Evolutionary conservation across 1,140 invertebrate species (phyloP).

Genomic region (Trichogramma pretiosum): DNA sequence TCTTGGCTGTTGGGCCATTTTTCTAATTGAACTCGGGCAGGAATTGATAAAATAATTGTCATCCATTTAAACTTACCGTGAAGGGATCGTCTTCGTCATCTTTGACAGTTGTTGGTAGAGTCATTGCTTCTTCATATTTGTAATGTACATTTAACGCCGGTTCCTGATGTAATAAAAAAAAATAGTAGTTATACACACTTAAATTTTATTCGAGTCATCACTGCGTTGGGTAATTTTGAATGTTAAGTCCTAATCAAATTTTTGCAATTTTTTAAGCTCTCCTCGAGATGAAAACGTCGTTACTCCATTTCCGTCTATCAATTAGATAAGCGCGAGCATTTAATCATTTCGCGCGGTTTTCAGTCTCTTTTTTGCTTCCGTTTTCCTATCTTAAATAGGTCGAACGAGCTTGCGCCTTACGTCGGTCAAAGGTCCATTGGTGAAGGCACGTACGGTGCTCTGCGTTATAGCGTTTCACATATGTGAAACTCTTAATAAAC

Average conservation of each 20-base stretch:
- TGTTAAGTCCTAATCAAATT: not conserved
- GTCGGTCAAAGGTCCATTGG: no score
- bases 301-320: no score
- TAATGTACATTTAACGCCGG: constrained; percentile 29
- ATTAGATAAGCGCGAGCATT: not conserved
- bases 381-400: no score
- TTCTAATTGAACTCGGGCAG: not conserved
- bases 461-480: no score
- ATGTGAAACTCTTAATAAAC: no score
- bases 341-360: no score
- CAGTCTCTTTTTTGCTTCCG: no score
- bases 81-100: constrained; percentile 21
- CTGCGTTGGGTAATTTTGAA: not conserved
- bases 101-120: constrained; percentile 22
- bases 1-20: not conserved
- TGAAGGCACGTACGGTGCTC: no score
- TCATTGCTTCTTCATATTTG: constrained; percentile 27
- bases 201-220: no score
- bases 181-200: not conserved
- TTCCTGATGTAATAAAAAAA: constrained; percentile 28
- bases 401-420: no score
- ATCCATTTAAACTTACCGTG: constrained; percentile 15
- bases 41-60: no score
- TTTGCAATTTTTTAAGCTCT: not conserved
- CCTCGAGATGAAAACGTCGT: no score